Percentiles rank a stretch among this genome's conserved stretches.
Evolutionary conservation across 2,113 vertebrate species (phyloP).

Genomic region (Sorex fumeus): DNA sequence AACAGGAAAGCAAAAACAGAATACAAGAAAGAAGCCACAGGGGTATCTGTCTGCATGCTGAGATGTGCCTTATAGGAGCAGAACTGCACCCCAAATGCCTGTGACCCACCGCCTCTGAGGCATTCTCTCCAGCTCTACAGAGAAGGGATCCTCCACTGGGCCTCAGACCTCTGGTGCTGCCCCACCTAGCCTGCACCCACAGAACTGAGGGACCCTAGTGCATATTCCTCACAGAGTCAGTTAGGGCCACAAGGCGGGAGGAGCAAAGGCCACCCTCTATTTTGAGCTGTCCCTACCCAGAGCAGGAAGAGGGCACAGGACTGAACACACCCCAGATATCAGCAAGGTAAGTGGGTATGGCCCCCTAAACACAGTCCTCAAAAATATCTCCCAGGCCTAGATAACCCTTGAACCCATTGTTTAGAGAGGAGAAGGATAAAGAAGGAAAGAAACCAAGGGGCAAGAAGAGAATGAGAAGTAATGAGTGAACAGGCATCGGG

Average conservation of each 20-base stretch:
- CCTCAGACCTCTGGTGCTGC: not conserved
- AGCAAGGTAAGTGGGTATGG: not conserved
- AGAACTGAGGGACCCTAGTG: not conserved
- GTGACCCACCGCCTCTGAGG: too few species aligned
- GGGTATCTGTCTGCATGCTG: not conserved
- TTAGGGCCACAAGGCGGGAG: not conserved
- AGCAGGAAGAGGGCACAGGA: not conserved
- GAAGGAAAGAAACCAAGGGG: too few species aligned
- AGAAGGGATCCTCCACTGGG: not conserved
- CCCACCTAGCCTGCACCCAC: too few species aligned
- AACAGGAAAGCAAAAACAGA: not conserved
- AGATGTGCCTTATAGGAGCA: fast-evolving
- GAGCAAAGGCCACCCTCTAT: not conserved
- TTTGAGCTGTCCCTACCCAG: not conserved
- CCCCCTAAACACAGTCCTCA: not conserved
- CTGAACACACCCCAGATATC: fast-evolving
- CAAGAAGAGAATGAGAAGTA: too few species aligned
- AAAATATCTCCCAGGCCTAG: not conserved
- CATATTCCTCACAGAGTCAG: not conserved
- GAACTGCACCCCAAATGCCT: not conserved
- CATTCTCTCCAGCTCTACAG: not conserved
- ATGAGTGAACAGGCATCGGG: too few species aligned
- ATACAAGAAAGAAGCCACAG: not conserved
- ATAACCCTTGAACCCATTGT: too few species aligned
- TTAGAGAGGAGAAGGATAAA: too few species aligned